phyloP scores from a whole-genome alignment of 2,797 vertebrate species.

The Clarias pachynema region DNA sequence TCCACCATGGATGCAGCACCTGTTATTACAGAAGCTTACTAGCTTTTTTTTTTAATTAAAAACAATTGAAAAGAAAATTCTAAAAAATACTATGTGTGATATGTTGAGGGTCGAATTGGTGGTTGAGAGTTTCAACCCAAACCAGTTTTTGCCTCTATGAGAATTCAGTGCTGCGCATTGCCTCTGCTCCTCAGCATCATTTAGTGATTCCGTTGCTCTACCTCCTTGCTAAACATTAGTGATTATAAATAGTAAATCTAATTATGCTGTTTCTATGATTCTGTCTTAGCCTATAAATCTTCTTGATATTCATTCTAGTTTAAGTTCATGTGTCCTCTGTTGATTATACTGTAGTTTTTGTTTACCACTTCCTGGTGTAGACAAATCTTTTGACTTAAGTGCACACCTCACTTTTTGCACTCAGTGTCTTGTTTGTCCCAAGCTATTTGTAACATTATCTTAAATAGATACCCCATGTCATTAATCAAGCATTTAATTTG shows the following conservation, averaged over 20 bases:
- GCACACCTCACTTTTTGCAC: background rate
- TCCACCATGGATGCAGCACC: background rate
- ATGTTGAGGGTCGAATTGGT: background rate
- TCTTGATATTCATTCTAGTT: background rate
- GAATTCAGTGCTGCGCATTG: background rate
- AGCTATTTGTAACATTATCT: conserved; percentile 9
- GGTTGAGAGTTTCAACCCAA: background rate
- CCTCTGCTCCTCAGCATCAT: background rate
- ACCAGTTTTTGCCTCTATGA: background rate
- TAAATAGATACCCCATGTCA: background rate
- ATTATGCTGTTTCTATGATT: background rate
- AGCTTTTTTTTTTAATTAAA: background rate
- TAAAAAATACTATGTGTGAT: background rate
- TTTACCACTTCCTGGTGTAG: background rate
- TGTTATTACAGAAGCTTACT: background rate
- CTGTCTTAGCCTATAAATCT: too few species aligned
- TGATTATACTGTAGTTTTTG: background rate
- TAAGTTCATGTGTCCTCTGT: background rate
- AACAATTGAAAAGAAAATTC: background rate
- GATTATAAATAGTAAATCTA: background rate
- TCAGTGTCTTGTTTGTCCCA: conserved; percentile 15
- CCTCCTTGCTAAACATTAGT: background rate
- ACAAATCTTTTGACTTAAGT: background rate
- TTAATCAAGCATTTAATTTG: conserved; percentile 38
- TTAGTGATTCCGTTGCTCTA: background rate